phyloP scores from a whole-genome alignment of 1,140 invertebrate genomes.

The Plodia interpunctella region DNA sequence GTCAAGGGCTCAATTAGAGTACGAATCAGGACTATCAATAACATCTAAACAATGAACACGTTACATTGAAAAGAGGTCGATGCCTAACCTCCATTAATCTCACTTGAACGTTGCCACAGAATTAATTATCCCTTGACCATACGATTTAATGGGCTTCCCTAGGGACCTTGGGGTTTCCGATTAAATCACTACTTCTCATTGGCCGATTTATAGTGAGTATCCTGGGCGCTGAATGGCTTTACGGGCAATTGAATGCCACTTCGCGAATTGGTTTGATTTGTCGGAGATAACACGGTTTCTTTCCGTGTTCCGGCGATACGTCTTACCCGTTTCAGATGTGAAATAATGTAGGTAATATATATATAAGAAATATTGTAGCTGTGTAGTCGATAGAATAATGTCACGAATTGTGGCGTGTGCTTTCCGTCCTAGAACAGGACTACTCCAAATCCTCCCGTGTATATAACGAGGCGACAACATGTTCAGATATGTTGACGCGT shows the following conservation, averaged over 20 bases:
- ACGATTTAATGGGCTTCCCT: conserved; percentile 75
- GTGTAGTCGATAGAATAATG: too few species aligned
- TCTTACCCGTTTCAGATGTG: too few species aligned
- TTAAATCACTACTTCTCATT: conserved; percentile 76
- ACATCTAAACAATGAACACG: conserved; percentile 41
- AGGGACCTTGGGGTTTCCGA: conserved; percentile 71
- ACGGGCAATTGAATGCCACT: conserved; percentile 3
- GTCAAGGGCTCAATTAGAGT: background rate
- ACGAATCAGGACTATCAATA: conserved; percentile 15
- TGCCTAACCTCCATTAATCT: conserved; percentile 66
- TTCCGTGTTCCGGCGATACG: too few species aligned
- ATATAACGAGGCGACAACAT: too few species aligned
- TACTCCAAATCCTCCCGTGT: too few species aligned
- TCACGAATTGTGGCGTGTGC: too few species aligned
- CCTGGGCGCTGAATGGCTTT: background rate
- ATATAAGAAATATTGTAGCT: too few species aligned
- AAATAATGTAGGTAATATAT: too few species aligned
- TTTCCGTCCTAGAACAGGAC: too few species aligned
- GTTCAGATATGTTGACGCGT: too few species aligned
- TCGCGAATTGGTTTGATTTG: conserved; percentile 2
- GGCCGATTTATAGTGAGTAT: conserved; percentile 66
- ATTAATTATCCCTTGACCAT: conserved; percentile 76
- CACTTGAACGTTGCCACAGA: conserved; percentile 68
- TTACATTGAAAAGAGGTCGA: conserved; percentile 65
- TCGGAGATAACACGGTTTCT: background rate